Base-by-base conservation (phyloP, 1,140 invertebrate species). In the Cephus cinctus region DNA sequence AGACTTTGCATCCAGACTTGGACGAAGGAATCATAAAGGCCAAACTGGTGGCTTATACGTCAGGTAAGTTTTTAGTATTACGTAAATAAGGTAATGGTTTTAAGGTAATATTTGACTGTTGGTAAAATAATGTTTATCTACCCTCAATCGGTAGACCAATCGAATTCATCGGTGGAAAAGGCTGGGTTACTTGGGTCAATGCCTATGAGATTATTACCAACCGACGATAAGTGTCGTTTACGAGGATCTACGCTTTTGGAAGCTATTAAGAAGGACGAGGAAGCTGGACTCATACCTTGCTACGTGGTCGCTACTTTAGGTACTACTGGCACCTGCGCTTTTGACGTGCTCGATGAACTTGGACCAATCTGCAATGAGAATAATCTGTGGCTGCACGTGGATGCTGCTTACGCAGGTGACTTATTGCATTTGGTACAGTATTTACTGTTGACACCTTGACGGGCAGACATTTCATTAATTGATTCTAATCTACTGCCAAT, bases 101-200 rank as follows among this genome's bases (percentile, higher is more conserved):
- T n/a, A n/a, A n/a, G n/a, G n/a, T n/a, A n/a, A n/a, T n/a, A n/a
- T n/a, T n/a, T n/a, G n/a, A n/a, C n/a, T n/a, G n/a, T n/a, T n/a
- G n/a, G n/a, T n/a, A n/a, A n/a, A n/a, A n/a, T n/a, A n/a, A n/a
- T n/a, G n/a, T n/a, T n/a, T n/a, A n/a, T n/a, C n/a, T n/a, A n/a
- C n/a, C n/a, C n/a, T n/a, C 23, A 34, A 16, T 21, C 36, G 43
- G 4, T 43, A 78, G 86, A 89, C 69, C 90, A 96, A 76, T 88
- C 92, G 8, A 96, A 98, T 70, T 94, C 89, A 6, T 94, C 90
- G 0, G 89, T 97, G 1, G 93, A 96, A 67, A 90, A 94, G 68
- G 87, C 90, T 1, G 89, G 88, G 6, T 70, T 92, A 19, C 72
- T 97, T 22, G 89, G 84, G 0, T 87, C 91, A 9, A 86, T 97